Conservation (phyloP, 2,113 vertebrate species). For the Xenopus tropicalis region UCB_Xtro_10.0 CM004445.2:107088501-107089000, state of each 20-base stretch:
- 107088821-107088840: conserved; percentile 89
- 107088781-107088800: conserved; percentile 41
- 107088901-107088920: too few species aligned
- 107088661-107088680: conserved; percentile 74
- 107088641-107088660: conserved; percentile 50
- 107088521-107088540: conserved; percentile 30
- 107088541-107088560: conserved; percentile 39
- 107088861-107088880: too few species aligned
- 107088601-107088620: conserved; percentile 71
- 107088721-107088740: conserved; percentile 47
- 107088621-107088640: conserved; percentile 45
- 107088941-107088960: too few species aligned
- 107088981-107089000: too few species aligned
- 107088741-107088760: conserved; percentile 47
- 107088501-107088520: conserved; percentile 37
- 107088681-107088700: conserved; percentile 59
- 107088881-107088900: too few species aligned
- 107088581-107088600: conserved; percentile 64
- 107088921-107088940: too few species aligned
- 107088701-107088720: conserved; percentile 42
- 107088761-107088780: conserved; percentile 40
- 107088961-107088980: too few species aligned
- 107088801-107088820: conserved; percentile 65
- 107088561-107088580: conserved; percentile 37
- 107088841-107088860: conserved; percentile 51